Evolutionary conservation across 2,888 invertebrate genomes (phyloP).

Genomic region (Acanthoscelides obtectus): DNA sequence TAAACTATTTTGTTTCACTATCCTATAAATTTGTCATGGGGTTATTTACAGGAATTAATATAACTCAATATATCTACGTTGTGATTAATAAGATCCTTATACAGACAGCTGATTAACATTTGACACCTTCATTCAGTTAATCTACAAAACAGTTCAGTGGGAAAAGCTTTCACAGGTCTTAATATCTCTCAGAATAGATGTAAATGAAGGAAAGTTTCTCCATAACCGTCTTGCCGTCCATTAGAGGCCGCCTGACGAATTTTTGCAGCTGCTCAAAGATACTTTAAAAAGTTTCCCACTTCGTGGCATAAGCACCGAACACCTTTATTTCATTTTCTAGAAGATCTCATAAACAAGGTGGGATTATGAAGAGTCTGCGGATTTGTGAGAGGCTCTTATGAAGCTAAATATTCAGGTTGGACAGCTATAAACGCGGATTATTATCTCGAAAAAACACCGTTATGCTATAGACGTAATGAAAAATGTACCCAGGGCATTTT

Average conservation of each 20-base stretch:
- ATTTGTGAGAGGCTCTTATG: conserved; percentile 6
- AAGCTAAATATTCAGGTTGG: conserved; percentile 19
- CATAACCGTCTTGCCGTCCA: conserved; percentile 21
- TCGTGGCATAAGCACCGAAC: conserved; percentile 19
- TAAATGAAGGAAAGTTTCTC: conserved; percentile 6
- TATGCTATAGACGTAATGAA: too few species aligned
- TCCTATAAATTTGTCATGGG: too few species aligned
- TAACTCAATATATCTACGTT: too few species aligned
- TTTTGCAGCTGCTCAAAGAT: conserved; percentile 18
- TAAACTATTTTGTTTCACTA: too few species aligned
- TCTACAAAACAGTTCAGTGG: too few species aligned
- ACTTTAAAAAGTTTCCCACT: conserved; percentile 11
- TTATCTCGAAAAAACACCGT: conserved; percentile 4
- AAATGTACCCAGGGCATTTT: too few species aligned
- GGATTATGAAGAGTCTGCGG: conserved; percentile 22
- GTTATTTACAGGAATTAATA: too few species aligned
- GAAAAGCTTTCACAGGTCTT: neutral
- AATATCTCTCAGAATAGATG: neutral
- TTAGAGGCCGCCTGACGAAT: conserved; percentile 28
- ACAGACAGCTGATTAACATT: too few species aligned
- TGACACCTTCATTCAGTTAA: too few species aligned
- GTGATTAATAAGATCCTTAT: too few species aligned
- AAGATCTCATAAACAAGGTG: conserved; percentile 27
- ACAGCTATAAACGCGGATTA: conserved; percentile 8
- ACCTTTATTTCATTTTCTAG: conserved; percentile 21